These are phyloP conservation scores for Macroteleia sp. DNA, from an alignment of 2,888 invertebrate species.

Conservation along the genomic window DNA sequence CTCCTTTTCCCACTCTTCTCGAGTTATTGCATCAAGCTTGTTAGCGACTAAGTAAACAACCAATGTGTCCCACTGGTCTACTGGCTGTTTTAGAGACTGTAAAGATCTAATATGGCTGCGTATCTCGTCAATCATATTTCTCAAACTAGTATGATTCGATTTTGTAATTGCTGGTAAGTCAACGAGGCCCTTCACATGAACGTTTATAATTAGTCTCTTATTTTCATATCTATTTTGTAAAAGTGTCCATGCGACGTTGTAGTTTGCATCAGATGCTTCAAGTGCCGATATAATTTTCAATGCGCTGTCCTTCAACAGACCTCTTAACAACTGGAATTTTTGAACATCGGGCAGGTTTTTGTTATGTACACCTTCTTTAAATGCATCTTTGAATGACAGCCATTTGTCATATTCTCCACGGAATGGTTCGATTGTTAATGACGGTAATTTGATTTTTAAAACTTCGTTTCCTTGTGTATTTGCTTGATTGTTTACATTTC, in stretches of 20 bases:
- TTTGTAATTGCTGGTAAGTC: slow-evolving; percentile 21
- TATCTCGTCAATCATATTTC: slow-evolving; percentile 29
- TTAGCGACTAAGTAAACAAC: slow-evolving; percentile 6
- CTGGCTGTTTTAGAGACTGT: slow-evolving; percentile 8
- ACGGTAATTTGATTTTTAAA: background rate
- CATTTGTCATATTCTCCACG: slow-evolving; percentile 35
- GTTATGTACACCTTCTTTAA: slow-evolving; percentile 5
- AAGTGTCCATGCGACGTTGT: slow-evolving; percentile 15
- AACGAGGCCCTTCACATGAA: slow-evolving; percentile 25
- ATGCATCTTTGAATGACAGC: slow-evolving; percentile 37
- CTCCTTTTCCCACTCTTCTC: slow-evolving; percentile 27
- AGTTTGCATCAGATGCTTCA: slow-evolving; percentile 20
- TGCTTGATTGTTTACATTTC: background rate
- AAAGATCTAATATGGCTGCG: slow-evolving; percentile 13
- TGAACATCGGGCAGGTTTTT: slow-evolving; percentile 4
- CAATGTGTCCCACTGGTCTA: slow-evolving; percentile 14
- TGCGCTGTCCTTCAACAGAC: slow-evolving; percentile 13
- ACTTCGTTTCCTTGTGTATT: background rate
- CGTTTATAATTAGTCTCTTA: slow-evolving; percentile 10
- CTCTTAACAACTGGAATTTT: slow-evolving; percentile 31
- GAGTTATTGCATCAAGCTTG: slow-evolving; percentile 6
- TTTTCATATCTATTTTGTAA: slow-evolving; percentile 25
- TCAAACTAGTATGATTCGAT: slow-evolving; percentile 1
- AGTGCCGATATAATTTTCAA: slow-evolving; percentile 18
- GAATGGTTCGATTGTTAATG: slow-evolving; percentile 34